Conservation (phyloP, 2,113 vertebrate species). For the Furnarius figulus region DNA sequence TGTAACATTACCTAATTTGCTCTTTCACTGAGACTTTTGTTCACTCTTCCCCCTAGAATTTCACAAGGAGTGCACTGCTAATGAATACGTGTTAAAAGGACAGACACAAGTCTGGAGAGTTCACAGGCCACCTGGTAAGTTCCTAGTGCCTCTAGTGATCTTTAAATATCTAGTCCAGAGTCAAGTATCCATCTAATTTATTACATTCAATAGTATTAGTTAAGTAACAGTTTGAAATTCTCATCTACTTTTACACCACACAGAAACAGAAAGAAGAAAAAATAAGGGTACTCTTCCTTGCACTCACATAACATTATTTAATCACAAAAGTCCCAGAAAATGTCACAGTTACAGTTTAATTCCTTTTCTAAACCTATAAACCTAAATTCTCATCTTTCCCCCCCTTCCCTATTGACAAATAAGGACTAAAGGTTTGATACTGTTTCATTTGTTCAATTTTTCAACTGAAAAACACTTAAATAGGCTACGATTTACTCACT, state of each 20-base stretch:
- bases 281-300: neutral
- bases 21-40: neutral
- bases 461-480: neutral
- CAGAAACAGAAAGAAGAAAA: neutral
- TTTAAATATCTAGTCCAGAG: neutral
- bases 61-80: neutral
- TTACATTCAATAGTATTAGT: neutral
- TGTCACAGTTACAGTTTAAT: neutral
- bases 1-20: neutral
- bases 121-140: neutral
- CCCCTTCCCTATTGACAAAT: neutral
- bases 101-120: neutral
- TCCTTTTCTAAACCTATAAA: neutral
- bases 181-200: neutral
- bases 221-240: neutral
- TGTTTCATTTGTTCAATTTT: neutral
- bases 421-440: neutral
- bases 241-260: neutral
- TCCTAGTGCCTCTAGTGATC: neutral
- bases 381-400: neutral
- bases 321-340: neutral
- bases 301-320: neutral
- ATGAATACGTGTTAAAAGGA: neutral
- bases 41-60: neutral
- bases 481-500: conserved; percentile 65